Evolutionary conservation across 2,888 invertebrate species (phyloP), one percentile per base, ranked within the genome.

Genomic region (Eupithecia inturbata): DNA sequence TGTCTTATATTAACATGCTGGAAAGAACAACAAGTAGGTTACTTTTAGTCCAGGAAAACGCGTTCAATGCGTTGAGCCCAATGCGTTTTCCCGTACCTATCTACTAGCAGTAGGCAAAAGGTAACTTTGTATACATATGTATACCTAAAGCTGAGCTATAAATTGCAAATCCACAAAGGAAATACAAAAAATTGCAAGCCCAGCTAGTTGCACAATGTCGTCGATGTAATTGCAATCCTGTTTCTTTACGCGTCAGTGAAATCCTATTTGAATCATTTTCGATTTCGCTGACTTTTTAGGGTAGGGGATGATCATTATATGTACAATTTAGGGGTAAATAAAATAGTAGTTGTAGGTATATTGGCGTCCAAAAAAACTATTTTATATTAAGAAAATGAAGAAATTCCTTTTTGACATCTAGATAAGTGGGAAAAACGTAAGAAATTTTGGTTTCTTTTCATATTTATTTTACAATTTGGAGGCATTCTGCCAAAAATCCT

Each of bases 151-250:
- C 70, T 64, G 36, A 53, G 49, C 49, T 10, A 31, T 41, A 19
- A 22, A 62, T 31, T 33, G 36, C 14, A 28, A 22, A 64, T 74
- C 45, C 26, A 49, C 64, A 70, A 71, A 69, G 71, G 60, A 70
- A 75, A 73, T 70, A 36, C 12, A 72, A 60, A 70, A 76, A 74
- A 67, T 36, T n/a, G 77, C 77, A 75, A 77, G 75, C 74, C 36
- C 67, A 80, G 80, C 76, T 75, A 77, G 78, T 78, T 70, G 78
- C 33, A 64, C 68, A 68, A 76, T 62, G 73, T 70, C 72, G 70
- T 75, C 69, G 66, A 39, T 62, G 72, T 79, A 72, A 80, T 77
- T 79, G 78, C 71, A 79, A 80, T 79, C 78, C 77, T 68, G 78
- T 80, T 76, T 70, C 66, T 60, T 62, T 70, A 66, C 77, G 74